Evolutionary conservation across 2,113 vertebrate genomes (phyloP).

Genomic region (Ctenodactylus gundi): DNA sequence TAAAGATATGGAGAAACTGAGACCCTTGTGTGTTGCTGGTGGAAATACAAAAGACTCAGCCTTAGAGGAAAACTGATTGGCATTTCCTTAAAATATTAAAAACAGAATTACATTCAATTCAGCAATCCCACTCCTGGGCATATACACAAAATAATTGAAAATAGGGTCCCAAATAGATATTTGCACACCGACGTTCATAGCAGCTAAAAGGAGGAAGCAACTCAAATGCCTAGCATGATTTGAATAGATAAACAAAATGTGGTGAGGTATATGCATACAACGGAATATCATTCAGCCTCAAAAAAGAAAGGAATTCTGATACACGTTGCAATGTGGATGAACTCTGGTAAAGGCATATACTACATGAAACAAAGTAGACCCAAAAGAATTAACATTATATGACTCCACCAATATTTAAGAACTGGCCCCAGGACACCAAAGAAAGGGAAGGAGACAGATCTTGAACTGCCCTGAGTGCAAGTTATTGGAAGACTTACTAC

Average conservation of each 20-base stretch:
- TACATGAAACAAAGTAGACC: not conserved
- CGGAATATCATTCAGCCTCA: too few species aligned
- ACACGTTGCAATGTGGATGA: not conserved
- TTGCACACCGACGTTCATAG: not conserved
- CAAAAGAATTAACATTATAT: not conserved
- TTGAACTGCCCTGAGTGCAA: not conserved
- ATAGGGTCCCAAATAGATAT: not conserved
- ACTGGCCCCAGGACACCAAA: not conserved
- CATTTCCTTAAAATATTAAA: not conserved
- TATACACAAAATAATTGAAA: not conserved
- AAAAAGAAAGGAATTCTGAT: not conserved
- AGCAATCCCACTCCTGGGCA: not conserved
- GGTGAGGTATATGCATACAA: not conserved
- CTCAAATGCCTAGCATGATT: too few species aligned
- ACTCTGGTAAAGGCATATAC: not conserved
- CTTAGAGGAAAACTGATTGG: not conserved
- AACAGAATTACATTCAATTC: not conserved
- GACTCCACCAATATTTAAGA: not conserved
- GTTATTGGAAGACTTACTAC: not conserved
- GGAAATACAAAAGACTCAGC: not conserved
- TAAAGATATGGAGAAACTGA: not conserved
- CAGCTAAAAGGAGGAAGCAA: not conserved
- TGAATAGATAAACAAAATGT: not conserved
- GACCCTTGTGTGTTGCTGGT: not conserved
- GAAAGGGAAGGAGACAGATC: not conserved